Evolutionary conservation across 2,888 invertebrate species (phyloP), one percentile per base, ranked within the genome.

Genomic region (Drosophila nr. perissopoda): DNA sequence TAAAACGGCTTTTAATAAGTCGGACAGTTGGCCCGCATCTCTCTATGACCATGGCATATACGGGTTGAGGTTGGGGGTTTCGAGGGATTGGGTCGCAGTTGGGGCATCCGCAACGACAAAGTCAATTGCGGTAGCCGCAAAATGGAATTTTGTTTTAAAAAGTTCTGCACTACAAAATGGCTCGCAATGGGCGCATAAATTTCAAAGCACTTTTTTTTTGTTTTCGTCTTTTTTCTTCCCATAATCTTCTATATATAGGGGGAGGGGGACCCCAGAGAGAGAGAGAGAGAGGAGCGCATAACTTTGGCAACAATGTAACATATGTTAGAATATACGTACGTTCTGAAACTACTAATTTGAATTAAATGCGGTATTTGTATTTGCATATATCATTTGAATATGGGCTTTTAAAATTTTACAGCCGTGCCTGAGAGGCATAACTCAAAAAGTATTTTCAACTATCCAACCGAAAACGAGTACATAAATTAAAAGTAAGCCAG

Each of bases 111-210:
- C 73, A 73, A 78, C 77, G 79, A 73, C 76, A 87, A 84, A 87
- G 85, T 83, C 83, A 83, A 83, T 83, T 83, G 82, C 82, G 85
- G 78, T 76, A 61, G 71, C 82, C 84, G 78, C 83, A 87, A 83
- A 84, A 83, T 87, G 84, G 68, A 76, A 79, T 78, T 78, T 78
- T 78, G 71, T 61, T 78, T 78, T 63, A 68, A 74, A 87, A 84
- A 82, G 38, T 80, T 84, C 68, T 69, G 69, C 82, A 76, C 78
- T 80, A 76, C 80, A 76, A 82, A 84, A 84, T 87, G 84, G 80
- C 82, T 80, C 84, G 84, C 83, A 54, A 78, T 87, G 88, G 85
- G 81, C 85, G 83, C 85, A 85, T 87, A 85, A 87, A 82, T 84
- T 87, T 87, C 58, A 70, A 68, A 64, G 68, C 56, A 56, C 42